phyloP scores from a whole-genome alignment of 2,888 invertebrate genomes.

The Norana najaformis region DNA sequence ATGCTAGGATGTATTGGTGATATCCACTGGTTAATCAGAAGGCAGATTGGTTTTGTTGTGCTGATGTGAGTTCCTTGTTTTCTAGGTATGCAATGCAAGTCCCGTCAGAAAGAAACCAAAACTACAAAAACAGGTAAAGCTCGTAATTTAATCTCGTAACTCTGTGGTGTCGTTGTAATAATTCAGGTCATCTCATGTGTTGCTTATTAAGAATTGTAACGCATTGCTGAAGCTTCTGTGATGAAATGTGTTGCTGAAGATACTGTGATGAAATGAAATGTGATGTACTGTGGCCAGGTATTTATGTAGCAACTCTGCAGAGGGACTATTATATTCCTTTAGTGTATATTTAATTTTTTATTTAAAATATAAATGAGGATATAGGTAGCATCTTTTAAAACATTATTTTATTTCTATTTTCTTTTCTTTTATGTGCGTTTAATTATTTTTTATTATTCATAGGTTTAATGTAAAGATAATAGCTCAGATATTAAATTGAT shows the following conservation, averaged over 20 bases:
- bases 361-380: not conserved
- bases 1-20: not conserved
- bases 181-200: not conserved
- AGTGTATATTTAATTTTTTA: not conserved
- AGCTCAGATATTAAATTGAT: not conserved
- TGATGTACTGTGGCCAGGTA: not conserved
- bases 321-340: not conserved
- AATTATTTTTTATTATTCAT: not conserved
- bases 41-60: no score
- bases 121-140: not conserved
- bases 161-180: not conserved
- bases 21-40: not conserved
- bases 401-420: not conserved
- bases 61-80: not conserved
- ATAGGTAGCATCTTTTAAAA: not conserved
- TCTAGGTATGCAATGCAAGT: not conserved
- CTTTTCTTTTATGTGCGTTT: not conserved
- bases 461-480: not conserved
- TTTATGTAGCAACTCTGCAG: not conserved
- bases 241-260: not conserved
- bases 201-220: not conserved
- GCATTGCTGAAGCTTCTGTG: no score
- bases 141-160: not conserved
- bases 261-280: not conserved
- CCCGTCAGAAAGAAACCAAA: conserved; percentile 18